Evolutionary conservation across 35 echinoderm and acorn worm genomes (phyloP).

Genomic region (Acanthaster planci): DNA sequence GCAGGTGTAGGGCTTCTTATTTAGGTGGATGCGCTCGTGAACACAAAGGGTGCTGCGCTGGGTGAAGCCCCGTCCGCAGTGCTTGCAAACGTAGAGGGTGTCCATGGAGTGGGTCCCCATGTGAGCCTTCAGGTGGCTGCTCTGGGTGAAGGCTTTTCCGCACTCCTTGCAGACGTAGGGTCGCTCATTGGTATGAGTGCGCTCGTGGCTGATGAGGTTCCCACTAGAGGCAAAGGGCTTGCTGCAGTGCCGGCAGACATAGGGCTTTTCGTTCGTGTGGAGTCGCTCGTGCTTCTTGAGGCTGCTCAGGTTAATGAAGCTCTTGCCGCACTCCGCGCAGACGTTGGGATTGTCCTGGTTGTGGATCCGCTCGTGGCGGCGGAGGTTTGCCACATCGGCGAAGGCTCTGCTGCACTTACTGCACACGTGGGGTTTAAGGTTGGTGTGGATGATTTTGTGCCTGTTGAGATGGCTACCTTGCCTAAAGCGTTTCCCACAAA

Average conservation of each 20-base stretch:
- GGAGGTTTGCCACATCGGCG: slow-evolving; percentile 41
- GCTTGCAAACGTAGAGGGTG: slow-evolving; percentile 62
- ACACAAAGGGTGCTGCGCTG: slow-evolving; percentile 40
- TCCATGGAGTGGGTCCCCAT: slow-evolving; percentile 62
- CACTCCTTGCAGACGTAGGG: slow-evolving; percentile 78
- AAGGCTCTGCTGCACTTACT: slow-evolving; percentile 55
- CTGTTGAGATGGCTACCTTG: slow-evolving; percentile 49
- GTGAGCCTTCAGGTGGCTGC: slow-evolving; percentile 56
- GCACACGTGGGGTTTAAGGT: slow-evolving; percentile 49
- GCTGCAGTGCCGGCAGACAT: slow-evolving; percentile 63
- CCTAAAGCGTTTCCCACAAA: slow-evolving; percentile 57
- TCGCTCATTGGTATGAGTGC: slow-evolving; percentile 72
- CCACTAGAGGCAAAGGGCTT: slow-evolving; percentile 67
- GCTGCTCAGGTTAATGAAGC: slow-evolving; percentile 50
- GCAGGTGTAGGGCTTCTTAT: slow-evolving; percentile 52
- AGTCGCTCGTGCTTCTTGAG: slow-evolving; percentile 61
- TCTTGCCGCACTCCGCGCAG: slow-evolving; percentile 58
- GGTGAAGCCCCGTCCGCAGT: slow-evolving; percentile 65
- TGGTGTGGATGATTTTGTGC: slow-evolving; percentile 40
- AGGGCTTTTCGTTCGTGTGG: slow-evolving; percentile 62
- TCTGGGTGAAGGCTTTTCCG: slow-evolving; percentile 64
- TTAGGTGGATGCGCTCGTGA: slow-evolving; percentile 50
- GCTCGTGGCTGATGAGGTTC: slow-evolving; percentile 61
- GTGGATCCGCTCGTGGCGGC: slow-evolving; percentile 59
- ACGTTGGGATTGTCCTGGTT: slow-evolving; percentile 44